A percentile compares a stretch with the other conserved stretches of the same genome.
Evolutionary conservation across 1,140 invertebrate genomes (phyloP).

Genomic region (Epicauta chinensis): DNA sequence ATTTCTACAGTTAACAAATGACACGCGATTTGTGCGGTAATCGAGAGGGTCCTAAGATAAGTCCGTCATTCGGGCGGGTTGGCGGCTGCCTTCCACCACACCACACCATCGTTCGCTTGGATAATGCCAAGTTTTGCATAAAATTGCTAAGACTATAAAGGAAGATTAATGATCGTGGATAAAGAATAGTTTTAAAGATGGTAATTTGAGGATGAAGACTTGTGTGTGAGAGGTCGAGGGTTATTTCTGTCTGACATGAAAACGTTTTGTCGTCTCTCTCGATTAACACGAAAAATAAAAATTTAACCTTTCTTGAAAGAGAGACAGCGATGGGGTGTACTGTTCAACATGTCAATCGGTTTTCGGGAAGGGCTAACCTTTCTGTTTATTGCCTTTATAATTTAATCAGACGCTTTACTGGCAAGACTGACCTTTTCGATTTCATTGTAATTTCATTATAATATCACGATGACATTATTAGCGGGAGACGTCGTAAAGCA

Average conservation of each 20-base stretch:
- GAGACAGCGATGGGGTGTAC: not conserved
- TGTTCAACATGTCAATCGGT: conserved; percentile 21
- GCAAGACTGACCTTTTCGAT: conserved; percentile 29
- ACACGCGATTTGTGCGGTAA: conserved; percentile 40
- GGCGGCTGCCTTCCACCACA: not conserved
- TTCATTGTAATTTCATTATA: conserved; percentile 31
- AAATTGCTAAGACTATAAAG: conserved; percentile 36
- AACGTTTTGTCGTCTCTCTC: not conserved
- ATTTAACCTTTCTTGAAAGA: conserved; percentile 13
- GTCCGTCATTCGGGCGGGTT: conserved; percentile 23
- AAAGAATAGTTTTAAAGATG: conserved; percentile 32
- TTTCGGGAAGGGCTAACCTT: conserved; percentile 25
- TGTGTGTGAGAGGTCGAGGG: not conserved
- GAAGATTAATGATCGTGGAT: conserved; percentile 38
- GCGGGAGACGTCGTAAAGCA: not conserved
- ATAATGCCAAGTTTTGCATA: conserved; percentile 40
- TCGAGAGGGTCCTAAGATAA: conserved; percentile 39
- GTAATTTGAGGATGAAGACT: conserved; percentile 27
- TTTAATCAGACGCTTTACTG: conserved; percentile 32
- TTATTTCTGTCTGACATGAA: conserved; percentile 14
- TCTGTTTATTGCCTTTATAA: conserved; percentile 31
- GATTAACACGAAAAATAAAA: too few relatives aligned
- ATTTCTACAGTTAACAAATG: conserved; percentile 38
- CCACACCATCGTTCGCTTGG: not conserved
- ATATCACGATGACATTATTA: conserved; percentile 30